These are phyloP conservation scores for Novumbra hubbsi DNA, from an alignment of 2,797 vertebrate species.

Conservation along the genomic window DNA sequence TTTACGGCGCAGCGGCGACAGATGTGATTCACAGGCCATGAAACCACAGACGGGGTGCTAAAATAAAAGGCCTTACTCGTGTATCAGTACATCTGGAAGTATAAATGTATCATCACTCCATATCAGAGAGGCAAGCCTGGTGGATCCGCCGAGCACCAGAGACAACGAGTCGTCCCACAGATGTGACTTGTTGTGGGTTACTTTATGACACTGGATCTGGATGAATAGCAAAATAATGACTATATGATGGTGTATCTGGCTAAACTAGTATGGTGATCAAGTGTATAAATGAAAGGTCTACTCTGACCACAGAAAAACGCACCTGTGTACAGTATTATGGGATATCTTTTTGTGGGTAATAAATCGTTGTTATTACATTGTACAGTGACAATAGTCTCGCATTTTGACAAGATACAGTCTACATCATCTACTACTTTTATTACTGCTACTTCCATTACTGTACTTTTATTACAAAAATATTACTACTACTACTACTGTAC, in stretches of 20 bases:
- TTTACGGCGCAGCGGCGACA: constrained; percentile 2
- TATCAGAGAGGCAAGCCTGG: not conserved
- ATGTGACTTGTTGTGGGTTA: no score
- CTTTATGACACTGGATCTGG: no score
- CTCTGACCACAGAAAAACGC: no score
- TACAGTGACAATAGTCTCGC: not conserved
- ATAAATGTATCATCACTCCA: constrained; percentile 32
- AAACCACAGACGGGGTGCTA: constrained; percentile 38
- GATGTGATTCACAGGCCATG: constrained; percentile 6
- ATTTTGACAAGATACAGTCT: not conserved
- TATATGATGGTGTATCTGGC: no score
- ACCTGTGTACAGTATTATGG: no score
- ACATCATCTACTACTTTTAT: not conserved
- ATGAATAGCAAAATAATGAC: no score
- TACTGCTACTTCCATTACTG: no score
- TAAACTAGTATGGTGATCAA: no score
- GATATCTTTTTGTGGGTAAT: not conserved
- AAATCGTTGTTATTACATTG: not conserved
- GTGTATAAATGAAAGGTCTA: no score
- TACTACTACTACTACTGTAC: not conserved
- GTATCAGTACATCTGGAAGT: constrained; percentile 38
- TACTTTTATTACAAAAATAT: no score
- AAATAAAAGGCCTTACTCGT: constrained; percentile 49
- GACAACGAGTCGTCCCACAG: no score
- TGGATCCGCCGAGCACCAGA: no score